A percentile compares a stretch with the other conserved stretches of the same genome.
Conservation (phyloP, 2,113 vertebrate species). For the Gracilinanus agilis region DNA sequence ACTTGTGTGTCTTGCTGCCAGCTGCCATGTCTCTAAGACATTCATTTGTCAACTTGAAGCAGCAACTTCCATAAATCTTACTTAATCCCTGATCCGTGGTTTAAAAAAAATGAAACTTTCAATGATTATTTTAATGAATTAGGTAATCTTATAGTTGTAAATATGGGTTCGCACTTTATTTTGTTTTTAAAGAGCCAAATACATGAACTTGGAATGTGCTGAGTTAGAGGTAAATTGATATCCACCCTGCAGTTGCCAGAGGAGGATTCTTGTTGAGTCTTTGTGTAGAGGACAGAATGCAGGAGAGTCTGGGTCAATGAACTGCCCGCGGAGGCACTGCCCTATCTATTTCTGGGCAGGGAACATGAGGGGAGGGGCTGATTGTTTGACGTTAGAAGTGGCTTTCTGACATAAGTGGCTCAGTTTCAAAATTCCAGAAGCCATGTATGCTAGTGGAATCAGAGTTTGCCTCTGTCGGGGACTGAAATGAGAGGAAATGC, state of each 20-base stretch:
- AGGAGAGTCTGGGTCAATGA: constrained; percentile 58
- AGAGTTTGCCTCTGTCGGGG: constrained; percentile 46
- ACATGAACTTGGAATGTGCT: constrained; percentile 65
- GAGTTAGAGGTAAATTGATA: constrained; percentile 62
- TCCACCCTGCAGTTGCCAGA: constrained; percentile 12
- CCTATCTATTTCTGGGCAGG: constrained; percentile 44
- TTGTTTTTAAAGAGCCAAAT: constrained; percentile 31
- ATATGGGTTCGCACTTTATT: constrained; percentile 55
- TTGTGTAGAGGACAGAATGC: constrained; percentile 53
- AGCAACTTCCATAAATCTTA: constrained; percentile 24
- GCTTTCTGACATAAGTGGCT: constrained; percentile 49
- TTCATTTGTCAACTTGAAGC: constrained; percentile 13
- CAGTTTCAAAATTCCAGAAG: constrained; percentile 66
- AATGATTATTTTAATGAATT: constrained; percentile 55
- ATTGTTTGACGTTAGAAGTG: constrained; percentile 37
- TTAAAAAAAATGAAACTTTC: constrained; percentile 40
- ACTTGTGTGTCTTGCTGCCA: neutral
- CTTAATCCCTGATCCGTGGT: neutral
- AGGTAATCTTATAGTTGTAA: constrained; percentile 69
- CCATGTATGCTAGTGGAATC: constrained; percentile 57
- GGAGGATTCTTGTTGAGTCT: constrained; percentile 60
- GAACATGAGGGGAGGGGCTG: constrained; percentile 32
- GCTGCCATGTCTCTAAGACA: constrained; percentile 9
- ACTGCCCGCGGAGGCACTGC: constrained; percentile 30
- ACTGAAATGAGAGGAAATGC: constrained; percentile 67